These are phyloP conservation scores for Acrocephalus kingi DNA, from an alignment of 2,113 vertebrate genomes.

Conservation along the genomic window DNA sequence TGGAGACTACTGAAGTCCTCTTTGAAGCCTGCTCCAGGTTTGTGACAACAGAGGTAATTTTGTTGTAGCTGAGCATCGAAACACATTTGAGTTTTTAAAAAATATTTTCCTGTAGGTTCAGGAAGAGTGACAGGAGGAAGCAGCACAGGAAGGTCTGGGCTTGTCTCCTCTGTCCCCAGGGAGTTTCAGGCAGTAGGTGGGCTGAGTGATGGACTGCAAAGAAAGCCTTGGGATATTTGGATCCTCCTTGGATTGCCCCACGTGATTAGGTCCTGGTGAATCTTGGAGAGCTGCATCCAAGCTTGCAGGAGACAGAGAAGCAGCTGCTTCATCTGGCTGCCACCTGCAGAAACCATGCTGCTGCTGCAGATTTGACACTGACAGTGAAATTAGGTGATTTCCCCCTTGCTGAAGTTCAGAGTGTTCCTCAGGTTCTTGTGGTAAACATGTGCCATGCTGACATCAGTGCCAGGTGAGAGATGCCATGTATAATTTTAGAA, in stretches of 20 bases:
- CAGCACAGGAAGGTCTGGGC: not conserved
- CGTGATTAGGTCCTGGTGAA: not conserved
- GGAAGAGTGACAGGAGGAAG: not conserved
- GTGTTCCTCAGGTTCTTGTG: not conserved
- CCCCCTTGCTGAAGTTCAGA: not conserved
- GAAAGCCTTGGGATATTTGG: not conserved
- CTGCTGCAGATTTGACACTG: not conserved
- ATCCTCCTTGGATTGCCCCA: not conserved
- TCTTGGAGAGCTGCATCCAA: not conserved
- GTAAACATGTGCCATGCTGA: not conserved
- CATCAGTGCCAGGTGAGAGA: constrained; percentile 11
- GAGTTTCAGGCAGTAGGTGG: not conserved
- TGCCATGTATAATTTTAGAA: constrained; percentile 37
- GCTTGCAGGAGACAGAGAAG: not conserved
- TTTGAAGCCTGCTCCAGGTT: not conserved
- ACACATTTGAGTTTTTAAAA: not conserved
- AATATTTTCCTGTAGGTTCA: not conserved
- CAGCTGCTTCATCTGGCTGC: not conserved
- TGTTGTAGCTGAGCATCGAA: not conserved
- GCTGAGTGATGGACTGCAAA: not conserved
- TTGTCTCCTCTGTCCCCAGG: not conserved
- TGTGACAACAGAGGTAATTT: not conserved
- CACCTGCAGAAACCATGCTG: not conserved
- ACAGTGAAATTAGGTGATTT: not conserved
- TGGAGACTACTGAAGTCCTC: not conserved